These are phyloP conservation scores for Anorthoa munda DNA, from an alignment of 2,888 invertebrate species.

Conservation along the genomic window DNA sequence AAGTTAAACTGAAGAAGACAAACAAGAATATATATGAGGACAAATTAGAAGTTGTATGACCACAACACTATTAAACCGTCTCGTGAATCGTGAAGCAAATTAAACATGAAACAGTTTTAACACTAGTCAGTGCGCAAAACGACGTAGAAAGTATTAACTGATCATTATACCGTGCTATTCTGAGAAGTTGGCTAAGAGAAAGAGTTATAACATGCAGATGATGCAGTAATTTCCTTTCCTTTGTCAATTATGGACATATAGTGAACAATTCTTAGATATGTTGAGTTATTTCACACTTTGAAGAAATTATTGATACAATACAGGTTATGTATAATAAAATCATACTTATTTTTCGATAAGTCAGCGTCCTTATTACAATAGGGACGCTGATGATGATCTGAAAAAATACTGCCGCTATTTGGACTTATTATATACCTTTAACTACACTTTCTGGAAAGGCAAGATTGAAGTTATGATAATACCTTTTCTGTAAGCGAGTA, in stretches of 20 bases:
- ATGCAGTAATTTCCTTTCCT: not conserved
- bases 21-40: not conserved
- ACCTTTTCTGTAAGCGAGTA: not conserved
- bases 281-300: not conserved
- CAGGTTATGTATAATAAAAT: too few species aligned
- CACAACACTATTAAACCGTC: not conserved
- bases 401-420: not conserved
- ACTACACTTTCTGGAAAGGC: not conserved
- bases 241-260: not conserved
- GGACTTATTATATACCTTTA: not conserved
- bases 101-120: slow-evolving; percentile 21
- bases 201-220: slow-evolving; percentile 41
- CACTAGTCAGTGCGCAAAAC: slow-evolving; percentile 22
- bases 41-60: not conserved
- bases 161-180: slow-evolving; percentile 36
- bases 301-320: too few species aligned
- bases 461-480: not conserved
- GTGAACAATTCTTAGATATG: not conserved
- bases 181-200: slow-evolving; percentile 37
- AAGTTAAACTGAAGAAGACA: not conserved
- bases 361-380: too few species aligned
- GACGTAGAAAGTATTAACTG: slow-evolving; percentile 49
- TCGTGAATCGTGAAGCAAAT: slow-evolving; percentile 20
- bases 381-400: too few species aligned
- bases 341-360: too few species aligned